phyloP scores from a whole-genome alignment of 2,888 invertebrate genomes.

The Drosophila atripex region DNA sequence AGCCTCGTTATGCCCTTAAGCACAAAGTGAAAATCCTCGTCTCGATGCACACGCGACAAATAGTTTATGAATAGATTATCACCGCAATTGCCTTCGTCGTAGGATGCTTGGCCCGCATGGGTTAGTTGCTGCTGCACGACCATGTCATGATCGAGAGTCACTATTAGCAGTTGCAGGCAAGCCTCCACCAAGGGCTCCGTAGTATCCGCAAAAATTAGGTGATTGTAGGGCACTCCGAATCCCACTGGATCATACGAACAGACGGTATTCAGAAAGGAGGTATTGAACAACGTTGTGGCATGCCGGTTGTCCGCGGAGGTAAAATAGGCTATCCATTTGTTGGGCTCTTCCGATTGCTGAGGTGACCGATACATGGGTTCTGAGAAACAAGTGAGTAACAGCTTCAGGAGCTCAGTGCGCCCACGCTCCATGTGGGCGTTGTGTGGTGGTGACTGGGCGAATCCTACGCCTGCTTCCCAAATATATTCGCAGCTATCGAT shows the following conservation, averaged over 20 bases:
- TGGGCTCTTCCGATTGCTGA: constrained; percentile 86
- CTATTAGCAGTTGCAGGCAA: constrained; percentile 96
- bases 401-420: constrained; percentile 94
- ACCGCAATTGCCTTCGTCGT: constrained; percentile 84
- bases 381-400: constrained; percentile 97
- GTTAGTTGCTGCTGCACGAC: constrained; percentile 75
- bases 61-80: constrained; percentile 99
- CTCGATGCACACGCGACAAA: constrained; percentile 98
- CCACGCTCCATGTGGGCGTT: constrained; percentile 92
- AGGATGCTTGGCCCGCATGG: constrained; percentile 57
- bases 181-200: constrained; percentile 97
- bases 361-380: constrained; percentile 98
- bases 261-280: constrained; percentile 97
- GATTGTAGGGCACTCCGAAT: constrained; percentile 98
- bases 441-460: constrained; percentile 94
- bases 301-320: constrained; percentile 93
- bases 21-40: constrained; percentile 98
- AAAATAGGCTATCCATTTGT: constrained; percentile 92
- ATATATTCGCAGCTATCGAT: constrained; percentile 99
- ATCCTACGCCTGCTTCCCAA: constrained; percentile 99
- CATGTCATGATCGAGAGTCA: constrained; percentile 97
- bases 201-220: constrained; percentile 96
- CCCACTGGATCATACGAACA: constrained; percentile 99
- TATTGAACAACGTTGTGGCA: constrained; percentile 98
- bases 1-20: constrained; percentile 96